phyloP scores from a whole-genome alignment of 2,888 invertebrate species.

The Cerceris ruficornis region DNA sequence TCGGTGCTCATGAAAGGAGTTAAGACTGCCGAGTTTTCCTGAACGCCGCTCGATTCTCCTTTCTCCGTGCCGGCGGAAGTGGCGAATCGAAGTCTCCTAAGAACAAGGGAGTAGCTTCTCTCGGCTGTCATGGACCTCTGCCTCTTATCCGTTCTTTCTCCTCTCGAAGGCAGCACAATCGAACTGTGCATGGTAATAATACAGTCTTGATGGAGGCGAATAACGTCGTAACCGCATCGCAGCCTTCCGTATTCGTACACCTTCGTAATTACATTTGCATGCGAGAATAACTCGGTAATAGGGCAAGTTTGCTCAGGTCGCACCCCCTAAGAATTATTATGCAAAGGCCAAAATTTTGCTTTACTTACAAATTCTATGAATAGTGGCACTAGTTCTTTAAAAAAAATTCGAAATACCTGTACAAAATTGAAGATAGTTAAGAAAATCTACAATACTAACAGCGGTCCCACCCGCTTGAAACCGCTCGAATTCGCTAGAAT shows the following conservation, averaged over 20 bases:
- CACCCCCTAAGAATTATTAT: too few relatives aligned
- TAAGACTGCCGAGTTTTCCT: constrained; percentile 38
- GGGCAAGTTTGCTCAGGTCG: too few relatives aligned
- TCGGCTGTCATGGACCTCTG: constrained; percentile 32
- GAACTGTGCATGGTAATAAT: constrained; percentile 44
- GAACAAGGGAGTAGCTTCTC: constrained; percentile 54
- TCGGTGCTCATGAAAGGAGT: constrained; percentile 52
- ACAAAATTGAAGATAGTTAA: too few relatives aligned
- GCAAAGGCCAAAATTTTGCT: too few relatives aligned
- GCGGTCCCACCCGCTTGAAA: too few relatives aligned
- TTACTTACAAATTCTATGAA: too few relatives aligned
- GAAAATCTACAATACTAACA: too few relatives aligned
- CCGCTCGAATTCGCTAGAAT: too few relatives aligned
- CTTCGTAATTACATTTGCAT: constrained; percentile 35
- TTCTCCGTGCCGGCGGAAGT: constrained; percentile 57
- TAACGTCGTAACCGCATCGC: constrained; percentile 51
- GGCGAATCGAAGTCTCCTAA: constrained; percentile 33
- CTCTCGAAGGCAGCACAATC: constrained; percentile 48
- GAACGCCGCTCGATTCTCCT: constrained; percentile 36
- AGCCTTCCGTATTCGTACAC: constrained; percentile 59
- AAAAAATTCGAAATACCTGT: too few relatives aligned
- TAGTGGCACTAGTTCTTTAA: too few relatives aligned
- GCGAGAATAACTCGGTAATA: too few relatives aligned
- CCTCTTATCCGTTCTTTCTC: constrained; percentile 41
- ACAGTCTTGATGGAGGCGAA: constrained; percentile 58